A percentile compares a stretch with the other conserved stretches of the same genome.
These are phyloP conservation scores for Ploceus nigricollis DNA, from an alignment of 2,113 vertebrate species.

Conservation along the genomic window DNA sequence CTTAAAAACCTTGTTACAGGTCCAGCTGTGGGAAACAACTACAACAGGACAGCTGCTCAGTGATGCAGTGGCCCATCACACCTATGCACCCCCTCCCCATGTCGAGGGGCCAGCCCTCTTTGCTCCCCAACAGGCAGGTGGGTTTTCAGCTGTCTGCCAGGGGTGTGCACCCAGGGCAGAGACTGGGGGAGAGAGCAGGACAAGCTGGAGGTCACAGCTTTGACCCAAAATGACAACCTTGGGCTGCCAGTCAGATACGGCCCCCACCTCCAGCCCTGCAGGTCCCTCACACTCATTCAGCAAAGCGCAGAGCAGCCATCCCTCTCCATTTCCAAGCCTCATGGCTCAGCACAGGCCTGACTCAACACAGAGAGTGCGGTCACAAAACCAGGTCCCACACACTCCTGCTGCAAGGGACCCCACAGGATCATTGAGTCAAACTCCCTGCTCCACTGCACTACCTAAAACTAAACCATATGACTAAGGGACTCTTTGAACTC, in stretches of 20 bases:
- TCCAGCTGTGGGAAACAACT: not conserved
- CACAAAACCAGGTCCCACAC: not conserved
- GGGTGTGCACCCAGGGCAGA: not conserved
- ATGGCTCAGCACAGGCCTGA: not conserved
- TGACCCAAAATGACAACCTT: not conserved
- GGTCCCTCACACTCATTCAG: not conserved
- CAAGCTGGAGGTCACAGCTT: not conserved
- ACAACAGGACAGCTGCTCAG: not conserved
- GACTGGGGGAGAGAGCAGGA: not conserved
- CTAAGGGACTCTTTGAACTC: not conserved
- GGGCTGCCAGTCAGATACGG: not conserved
- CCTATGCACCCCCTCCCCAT: fast-evolving
- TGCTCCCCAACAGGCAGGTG: fast-evolving
- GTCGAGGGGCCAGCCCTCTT: not conserved
- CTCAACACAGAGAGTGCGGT: fast-evolving
- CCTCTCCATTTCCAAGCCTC: not conserved
- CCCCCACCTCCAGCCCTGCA: not conserved
- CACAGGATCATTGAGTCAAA: not conserved
- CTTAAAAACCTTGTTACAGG: not conserved
- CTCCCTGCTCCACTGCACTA: not conserved
- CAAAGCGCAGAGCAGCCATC: not conserved
- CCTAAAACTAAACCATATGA: not conserved
- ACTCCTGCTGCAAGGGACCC: not conserved
- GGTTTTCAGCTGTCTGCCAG: not conserved
- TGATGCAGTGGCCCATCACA: not conserved